Base-by-base conservation (phyloP, 2,888 invertebrate genomes). In the Athripsodes cinereus region DNA sequence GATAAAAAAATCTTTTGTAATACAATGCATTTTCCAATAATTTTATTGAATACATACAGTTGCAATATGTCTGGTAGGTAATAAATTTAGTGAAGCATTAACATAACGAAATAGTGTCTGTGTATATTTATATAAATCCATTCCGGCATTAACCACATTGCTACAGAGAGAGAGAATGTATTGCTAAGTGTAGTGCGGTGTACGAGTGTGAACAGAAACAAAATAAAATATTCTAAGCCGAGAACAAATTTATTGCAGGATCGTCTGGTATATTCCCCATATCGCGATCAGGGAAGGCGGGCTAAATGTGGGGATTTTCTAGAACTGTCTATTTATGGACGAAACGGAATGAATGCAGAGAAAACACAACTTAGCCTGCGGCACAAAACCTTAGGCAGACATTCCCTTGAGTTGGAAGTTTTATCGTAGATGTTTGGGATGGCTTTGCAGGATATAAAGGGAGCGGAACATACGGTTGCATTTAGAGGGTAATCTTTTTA, bases 311-410 rank as follows among this genome's bases (percentile, higher is more conserved):
- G 16, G 48, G 53, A 16, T 57, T 58, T 55, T 49, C 53, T 48
- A 22, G 58, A 52, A 52, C 53, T 55, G 31, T 59, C 51, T 61
- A 56, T 59, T 61, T 58, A 56, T 53, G 57, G 58, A 58, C 46
- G 56, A 48, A 22, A 51, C 6, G 52, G 47, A 52, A 22, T n/a
- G 44, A 50, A 50, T 16, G 19, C 51, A n/a, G 44, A 21, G 21
- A 16, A 16, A 13, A 40, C 40, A 40, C 26, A 26, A 26, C 26
- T 26, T 26, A 26, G 26, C 26, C 26, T 26, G 26, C 26, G 26
- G 26, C 26, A 26, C 26, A 26, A 26, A 26, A 26, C 26, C 26
- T 26, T 26, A 26, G 10, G 26, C 26, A 40, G 16, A 40, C 40
- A 40, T 40, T 40, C 40, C 40, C 40, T 47, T 5, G 47, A 47